Conservation (phyloP, 2,797 vertebrate genomes). For the Balearica regulorum region DNA sequence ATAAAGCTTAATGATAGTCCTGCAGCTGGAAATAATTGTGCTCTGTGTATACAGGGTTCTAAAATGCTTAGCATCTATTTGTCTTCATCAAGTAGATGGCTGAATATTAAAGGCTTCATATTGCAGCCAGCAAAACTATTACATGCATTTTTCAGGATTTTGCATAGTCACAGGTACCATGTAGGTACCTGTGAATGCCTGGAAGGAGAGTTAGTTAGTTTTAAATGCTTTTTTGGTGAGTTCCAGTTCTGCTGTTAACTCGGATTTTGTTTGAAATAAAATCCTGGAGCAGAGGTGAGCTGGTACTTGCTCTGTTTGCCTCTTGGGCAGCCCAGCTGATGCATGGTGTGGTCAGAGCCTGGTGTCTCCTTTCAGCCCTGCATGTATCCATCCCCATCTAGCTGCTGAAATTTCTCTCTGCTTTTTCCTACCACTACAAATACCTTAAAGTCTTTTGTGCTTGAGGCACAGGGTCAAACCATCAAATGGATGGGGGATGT, state of each 20-base stretch:
- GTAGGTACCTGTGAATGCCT: neutral
- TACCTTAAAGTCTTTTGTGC: neutral
- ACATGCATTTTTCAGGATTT: neutral
- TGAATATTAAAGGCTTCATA: neutral
- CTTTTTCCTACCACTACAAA: neutral
- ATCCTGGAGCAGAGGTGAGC: neutral
- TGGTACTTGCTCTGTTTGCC: neutral
- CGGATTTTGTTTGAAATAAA: neutral
- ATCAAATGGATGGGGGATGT: neutral
- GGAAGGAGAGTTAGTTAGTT: neutral
- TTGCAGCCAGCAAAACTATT: neutral
- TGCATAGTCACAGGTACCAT: neutral
- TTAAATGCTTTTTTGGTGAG: neutral
- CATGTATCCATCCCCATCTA: accelerated
- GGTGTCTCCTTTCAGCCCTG: neutral
- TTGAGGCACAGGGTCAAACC: neutral
- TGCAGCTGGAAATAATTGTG: neutral
- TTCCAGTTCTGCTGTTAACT: neutral
- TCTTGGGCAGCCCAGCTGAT: neutral
- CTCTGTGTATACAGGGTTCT: neutral
- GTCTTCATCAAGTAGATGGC: neutral
- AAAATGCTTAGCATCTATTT: neutral
- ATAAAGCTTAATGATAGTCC: neutral
- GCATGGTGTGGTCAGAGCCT: neutral
- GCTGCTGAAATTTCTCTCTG: neutral